These are phyloP conservation scores for Ia io DNA, from an alignment of 2,113 vertebrate genomes.

Conservation along the genomic window DNA sequence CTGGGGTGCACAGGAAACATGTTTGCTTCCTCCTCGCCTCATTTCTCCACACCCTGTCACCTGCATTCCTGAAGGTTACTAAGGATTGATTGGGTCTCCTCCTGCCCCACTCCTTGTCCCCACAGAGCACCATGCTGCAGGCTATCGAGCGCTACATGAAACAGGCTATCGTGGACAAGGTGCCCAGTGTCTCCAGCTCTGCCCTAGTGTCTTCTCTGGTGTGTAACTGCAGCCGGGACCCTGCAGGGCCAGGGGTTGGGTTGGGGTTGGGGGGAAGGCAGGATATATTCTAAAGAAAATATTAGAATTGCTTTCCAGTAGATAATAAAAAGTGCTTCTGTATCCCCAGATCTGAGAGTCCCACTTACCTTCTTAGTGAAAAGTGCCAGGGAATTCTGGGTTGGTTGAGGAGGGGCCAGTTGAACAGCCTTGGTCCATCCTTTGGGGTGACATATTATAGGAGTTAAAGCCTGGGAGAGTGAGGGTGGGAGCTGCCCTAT, in stretches of 20 bases:
- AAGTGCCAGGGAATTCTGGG: background rate
- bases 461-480: background rate
- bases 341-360: background rate
- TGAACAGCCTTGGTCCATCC: background rate
- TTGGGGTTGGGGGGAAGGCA: background rate
- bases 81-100: background rate
- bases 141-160: constrained; percentile 90
- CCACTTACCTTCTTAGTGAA: background rate
- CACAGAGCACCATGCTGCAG: constrained; percentile 88
- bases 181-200: constrained; percentile 89
- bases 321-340: background rate
- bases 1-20: no score
- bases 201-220: constrained; percentile 88
- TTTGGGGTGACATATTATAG: background rate
- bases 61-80: background rate
- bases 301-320: background rate
- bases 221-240: background rate
- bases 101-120: background rate
- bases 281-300: background rate
- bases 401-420: background rate
- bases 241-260: background rate
- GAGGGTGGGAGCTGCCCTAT: background rate
- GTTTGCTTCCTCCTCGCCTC: background rate
- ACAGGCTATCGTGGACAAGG: constrained; percentile 88
- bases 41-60: rapidly evolving